Percentiles rank a stretch among this genome's conserved stretches.
These are phyloP conservation scores for Equus przewalskii DNA, from an alignment of 2,113 vertebrate genomes.

Conservation along the genomic window DNA sequence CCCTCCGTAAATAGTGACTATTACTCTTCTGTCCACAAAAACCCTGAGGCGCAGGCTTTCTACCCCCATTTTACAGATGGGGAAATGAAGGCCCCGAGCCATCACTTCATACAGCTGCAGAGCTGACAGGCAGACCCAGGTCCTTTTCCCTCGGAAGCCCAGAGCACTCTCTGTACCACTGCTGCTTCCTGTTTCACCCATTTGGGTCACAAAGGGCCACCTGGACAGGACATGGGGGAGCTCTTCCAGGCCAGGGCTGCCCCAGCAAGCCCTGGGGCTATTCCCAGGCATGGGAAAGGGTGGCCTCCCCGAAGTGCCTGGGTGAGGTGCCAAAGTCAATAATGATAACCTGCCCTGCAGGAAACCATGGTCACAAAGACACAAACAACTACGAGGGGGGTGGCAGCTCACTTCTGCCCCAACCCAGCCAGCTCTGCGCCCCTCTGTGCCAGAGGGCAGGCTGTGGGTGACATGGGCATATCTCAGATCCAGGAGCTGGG, in stretches of 20 bases:
- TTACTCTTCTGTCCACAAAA: background rate
- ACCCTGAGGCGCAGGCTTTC: background rate
- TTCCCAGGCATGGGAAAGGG: background rate
- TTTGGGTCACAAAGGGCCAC: background rate
- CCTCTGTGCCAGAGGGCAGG: background rate
- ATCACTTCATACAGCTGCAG: background rate
- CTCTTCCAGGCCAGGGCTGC: background rate
- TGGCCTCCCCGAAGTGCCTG: background rate
- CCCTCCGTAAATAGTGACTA: background rate
- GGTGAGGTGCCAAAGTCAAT: background rate
- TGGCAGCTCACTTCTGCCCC: background rate
- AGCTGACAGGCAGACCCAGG: background rate
- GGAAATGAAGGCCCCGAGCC: background rate
- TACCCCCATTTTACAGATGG: background rate
- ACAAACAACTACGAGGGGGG: background rate
- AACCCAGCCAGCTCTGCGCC: background rate
- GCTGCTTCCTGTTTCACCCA: background rate
- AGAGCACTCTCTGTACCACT: rapidly evolving
- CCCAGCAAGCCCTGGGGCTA: background rate
- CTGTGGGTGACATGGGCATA: background rate
- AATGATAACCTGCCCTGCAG: background rate
- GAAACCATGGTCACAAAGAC: background rate
- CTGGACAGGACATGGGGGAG: background rate
- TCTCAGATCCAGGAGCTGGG: background rate
- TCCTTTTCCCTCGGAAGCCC: background rate